These are phyloP conservation scores for Neodiprion pinetum DNA, from an alignment of 1,140 invertebrate species.

Conservation along the genomic window DNA sequence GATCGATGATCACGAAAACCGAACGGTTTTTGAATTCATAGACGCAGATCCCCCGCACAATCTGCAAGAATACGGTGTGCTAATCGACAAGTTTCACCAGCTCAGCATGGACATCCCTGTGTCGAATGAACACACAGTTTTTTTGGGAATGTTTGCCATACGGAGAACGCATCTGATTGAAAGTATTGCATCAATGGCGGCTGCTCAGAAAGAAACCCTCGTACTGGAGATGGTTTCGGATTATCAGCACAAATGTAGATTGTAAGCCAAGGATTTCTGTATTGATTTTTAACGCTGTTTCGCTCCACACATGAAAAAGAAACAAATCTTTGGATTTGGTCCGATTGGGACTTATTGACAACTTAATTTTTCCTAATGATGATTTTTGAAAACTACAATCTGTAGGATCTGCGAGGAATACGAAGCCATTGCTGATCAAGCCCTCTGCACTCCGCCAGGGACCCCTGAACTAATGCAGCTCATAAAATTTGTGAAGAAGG, in stretches of 20 bases:
- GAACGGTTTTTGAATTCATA: conserved; percentile 74
- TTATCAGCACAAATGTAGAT: conserved; percentile 80
- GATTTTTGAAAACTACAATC: conserved; percentile 42
- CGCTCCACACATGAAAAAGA: background rate
- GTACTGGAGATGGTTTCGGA: conserved; percentile 77
- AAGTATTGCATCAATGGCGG: conserved; percentile 72
- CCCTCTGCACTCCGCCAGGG: conserved; percentile 79
- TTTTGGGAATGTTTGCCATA: conserved; percentile 87
- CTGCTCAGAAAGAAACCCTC: conserved; percentile 74
- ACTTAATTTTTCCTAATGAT: background rate
- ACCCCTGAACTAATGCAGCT: conserved; percentile 87
- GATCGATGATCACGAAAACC: conserved; percentile 76
- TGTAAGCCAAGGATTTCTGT: conserved; percentile 63
- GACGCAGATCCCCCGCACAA: conserved; percentile 63
- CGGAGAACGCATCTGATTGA: conserved; percentile 82
- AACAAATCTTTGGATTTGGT: no score
- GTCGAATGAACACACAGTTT: conserved; percentile 71
- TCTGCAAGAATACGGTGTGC: conserved; percentile 72
- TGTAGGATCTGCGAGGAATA: conserved; percentile 85
- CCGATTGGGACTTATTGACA: no score
- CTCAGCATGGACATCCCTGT: conserved; percentile 70
- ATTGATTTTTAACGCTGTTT: conserved; percentile 8
- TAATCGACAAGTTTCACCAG: conserved; percentile 72
- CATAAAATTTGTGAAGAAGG: conserved; percentile 77
- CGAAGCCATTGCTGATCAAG: conserved; percentile 79